Percentiles rank a stretch among this genome's conserved stretches.
Evolutionary conservation across 1,140 invertebrate species (phyloP).

Genomic region (Laupala kohalensis): DNA sequence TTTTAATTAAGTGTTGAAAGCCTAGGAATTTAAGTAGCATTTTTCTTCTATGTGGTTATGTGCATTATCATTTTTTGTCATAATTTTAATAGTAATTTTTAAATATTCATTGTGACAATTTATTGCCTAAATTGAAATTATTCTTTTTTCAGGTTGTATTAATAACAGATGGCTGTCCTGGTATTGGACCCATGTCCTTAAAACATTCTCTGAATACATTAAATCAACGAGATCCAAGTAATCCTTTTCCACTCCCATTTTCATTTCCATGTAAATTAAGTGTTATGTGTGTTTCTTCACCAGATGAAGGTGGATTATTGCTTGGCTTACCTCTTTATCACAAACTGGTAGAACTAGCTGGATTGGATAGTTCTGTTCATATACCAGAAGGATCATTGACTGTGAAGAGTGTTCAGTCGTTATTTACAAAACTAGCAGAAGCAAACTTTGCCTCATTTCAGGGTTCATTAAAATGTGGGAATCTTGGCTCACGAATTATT

Average conservation of each 20-base stretch:
- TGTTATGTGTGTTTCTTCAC: conserved; percentile 51
- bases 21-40: no score
- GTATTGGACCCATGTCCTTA: conserved; percentile 48
- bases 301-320: conserved; percentile 33
- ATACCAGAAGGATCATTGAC: conserved; percentile 43
- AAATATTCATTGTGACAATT: no score
- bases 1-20: no score
- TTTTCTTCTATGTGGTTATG: no score
- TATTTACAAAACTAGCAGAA: conserved; percentile 61
- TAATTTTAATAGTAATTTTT: no score
- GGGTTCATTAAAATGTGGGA: conserved; percentile 61
- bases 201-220: conserved; percentile 31
- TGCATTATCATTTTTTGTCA: no score
- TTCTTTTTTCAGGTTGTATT: conserved; percentile 41
- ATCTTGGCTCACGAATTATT: conserved; percentile 55
- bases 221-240: conserved; percentile 30
- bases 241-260: conserved; percentile 57
- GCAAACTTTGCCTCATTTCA: conserved; percentile 65
- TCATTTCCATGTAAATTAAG: conserved; percentile 69
- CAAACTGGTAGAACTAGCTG: conserved; percentile 37
- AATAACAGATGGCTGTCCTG: conserved; percentile 67
- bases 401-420: conserved; percentile 43
- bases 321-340: conserved; percentile 32
- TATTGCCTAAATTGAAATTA: background rate
- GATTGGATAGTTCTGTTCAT: conserved; percentile 46